Evolutionary conservation across 2,797 vertebrate genomes (phyloP).

Genomic region (Molossus molossus): DNA sequence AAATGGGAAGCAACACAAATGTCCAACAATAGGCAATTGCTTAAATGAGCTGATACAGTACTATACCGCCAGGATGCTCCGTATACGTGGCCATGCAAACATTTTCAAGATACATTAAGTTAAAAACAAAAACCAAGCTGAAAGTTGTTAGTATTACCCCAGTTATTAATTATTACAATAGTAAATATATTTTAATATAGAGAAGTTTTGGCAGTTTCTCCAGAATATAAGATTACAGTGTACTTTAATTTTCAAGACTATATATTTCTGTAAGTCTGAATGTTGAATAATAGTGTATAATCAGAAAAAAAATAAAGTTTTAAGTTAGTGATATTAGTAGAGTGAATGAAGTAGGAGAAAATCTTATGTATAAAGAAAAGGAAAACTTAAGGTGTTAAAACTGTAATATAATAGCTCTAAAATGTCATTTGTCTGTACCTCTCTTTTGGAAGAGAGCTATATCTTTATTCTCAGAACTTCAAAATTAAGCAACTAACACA

Average conservation of each 20-base stretch:
- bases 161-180: neutral
- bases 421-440: neutral
- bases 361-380: slow-evolving; percentile 44
- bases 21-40: neutral
- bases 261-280: neutral
- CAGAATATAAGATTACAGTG: slow-evolving; percentile 36
- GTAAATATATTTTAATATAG: neutral
- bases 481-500: slow-evolving; percentile 42
- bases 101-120: slow-evolving; percentile 22
- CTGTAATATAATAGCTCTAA: slow-evolving; percentile 10
- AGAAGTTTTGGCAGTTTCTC: neutral
- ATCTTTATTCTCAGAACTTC: slow-evolving; percentile 38
- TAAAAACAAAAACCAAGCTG: slow-evolving; percentile 63
- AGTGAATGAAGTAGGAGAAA: neutral
- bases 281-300: slow-evolving; percentile 29
- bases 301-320: slow-evolving; percentile 57
- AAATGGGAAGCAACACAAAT: slow-evolving; percentile 17
- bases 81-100: neutral
- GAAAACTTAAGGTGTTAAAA: slow-evolving; percentile 8
- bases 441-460: neutral
- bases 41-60: neutral
- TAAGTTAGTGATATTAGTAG: neutral
- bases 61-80: neutral
- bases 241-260: slow-evolving; percentile 58
- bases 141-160: neutral